These are phyloP conservation scores for Fragum whitleyi DNA, from an alignment of 2,888 invertebrate genomes.

Conservation along the genomic window DNA sequence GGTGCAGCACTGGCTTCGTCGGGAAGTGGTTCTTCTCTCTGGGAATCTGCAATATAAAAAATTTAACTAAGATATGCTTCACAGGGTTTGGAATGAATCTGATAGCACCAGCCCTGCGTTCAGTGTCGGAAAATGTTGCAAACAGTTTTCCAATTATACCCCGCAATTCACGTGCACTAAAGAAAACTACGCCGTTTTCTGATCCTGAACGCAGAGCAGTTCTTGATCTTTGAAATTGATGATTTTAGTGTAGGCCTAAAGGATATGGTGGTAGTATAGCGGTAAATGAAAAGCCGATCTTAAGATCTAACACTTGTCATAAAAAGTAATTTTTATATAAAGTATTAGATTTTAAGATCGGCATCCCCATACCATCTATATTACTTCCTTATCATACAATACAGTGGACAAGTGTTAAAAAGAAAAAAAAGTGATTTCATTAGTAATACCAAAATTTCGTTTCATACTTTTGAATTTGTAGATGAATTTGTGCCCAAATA, in stretches of 20 bases:
- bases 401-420: too few relatives aligned
- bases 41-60: constrained; percentile 14
- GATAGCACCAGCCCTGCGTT: background rate
- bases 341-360: too few relatives aligned
- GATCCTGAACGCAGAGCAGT: too few relatives aligned
- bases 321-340: background rate
- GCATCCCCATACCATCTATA: too few relatives aligned
- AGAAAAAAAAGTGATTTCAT: background rate
- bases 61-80: background rate
- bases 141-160: too few relatives aligned
- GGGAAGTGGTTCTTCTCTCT: constrained; percentile 8
- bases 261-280: too few relatives aligned
- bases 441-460: background rate
- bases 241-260: background rate
- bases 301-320: background rate
- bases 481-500: background rate
- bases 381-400: too few relatives aligned
- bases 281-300: background rate
- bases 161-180: too few relatives aligned
- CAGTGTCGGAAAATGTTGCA: too few relatives aligned
- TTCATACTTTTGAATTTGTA: background rate
- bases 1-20: constrained; percentile 1
- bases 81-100: constrained; percentile 2
- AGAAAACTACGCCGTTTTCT: too few relatives aligned
- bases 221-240: constrained; percentile 1